Conservation (phyloP, 2,888 invertebrate species). For the Agrochola litura region DNA sequence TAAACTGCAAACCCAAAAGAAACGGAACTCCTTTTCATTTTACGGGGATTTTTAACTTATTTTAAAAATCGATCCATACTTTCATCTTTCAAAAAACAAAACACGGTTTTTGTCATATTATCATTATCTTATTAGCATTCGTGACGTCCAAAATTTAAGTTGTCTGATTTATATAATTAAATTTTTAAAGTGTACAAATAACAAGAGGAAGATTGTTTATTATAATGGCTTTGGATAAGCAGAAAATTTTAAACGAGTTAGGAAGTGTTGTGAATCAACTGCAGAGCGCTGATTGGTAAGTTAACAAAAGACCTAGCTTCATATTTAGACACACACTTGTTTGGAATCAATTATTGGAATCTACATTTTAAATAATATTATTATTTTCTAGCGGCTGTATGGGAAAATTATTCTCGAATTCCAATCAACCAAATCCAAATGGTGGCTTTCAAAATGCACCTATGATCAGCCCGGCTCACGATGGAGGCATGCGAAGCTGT, state of each 20-base stretch:
- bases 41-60: not conserved
- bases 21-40: conserved; percentile 10
- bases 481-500: conserved; percentile 72
- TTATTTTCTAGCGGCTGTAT: conserved; percentile 82
- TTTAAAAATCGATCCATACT: conserved; percentile 50
- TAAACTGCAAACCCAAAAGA: not conserved
- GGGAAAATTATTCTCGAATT: conserved; percentile 83
- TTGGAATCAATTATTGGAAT: not conserved
- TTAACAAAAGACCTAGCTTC: not conserved
- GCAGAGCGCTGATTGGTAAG: conserved; percentile 87
- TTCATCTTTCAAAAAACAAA: conserved; percentile 62
- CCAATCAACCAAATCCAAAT: conserved; percentile 65
- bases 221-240: conserved; percentile 84
- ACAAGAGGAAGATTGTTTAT: conserved; percentile 26
- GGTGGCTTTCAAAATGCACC: conserved; percentile 42
- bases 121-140: conserved; percentile 37
- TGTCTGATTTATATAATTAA: conserved; percentile 45
- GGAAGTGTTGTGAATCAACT: conserved; percentile 87
- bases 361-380: not conserved
- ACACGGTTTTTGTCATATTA: conserved; percentile 51
- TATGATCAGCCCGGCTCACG: conserved; percentile 66
- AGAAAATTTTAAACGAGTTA: conserved; percentile 85
- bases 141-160: conserved; percentile 68
- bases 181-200: conserved; percentile 53
- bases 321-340: no score